Percentiles rank a stretch among this genome's conserved stretches.
Conservation (phyloP, 2,888 invertebrate species). For the Cantharis flavilabris region DNA sequence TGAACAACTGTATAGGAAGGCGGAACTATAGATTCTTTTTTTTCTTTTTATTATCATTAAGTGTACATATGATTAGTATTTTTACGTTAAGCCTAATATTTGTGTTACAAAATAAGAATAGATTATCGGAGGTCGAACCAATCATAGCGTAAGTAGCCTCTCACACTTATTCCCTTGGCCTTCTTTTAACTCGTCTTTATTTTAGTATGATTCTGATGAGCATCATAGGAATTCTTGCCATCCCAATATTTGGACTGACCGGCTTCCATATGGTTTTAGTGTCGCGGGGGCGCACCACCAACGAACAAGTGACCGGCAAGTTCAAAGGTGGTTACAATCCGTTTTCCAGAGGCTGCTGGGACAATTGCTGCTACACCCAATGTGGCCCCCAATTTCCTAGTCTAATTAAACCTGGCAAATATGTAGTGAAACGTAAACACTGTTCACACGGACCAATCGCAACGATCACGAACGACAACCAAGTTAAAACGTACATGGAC, state of each 20-base stretch:
- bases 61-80: slow-evolving; percentile 97
- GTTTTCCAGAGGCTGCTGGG: slow-evolving; percentile 93
- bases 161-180: neutral
- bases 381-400: slow-evolving; percentile 97
- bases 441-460: slow-evolving; percentile 57
- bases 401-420: slow-evolving; percentile 70
- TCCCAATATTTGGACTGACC: slow-evolving; percentile 97
- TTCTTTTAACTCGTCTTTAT: neutral
- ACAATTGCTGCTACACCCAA: slow-evolving; percentile 93
- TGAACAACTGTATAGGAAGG: slow-evolving; percentile 95
- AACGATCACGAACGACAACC: slow-evolving; percentile 70
- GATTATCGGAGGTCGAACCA: slow-evolving; percentile 78
- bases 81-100: slow-evolving; percentile 92
- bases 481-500: slow-evolving; percentile 95
- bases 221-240: slow-evolving; percentile 86
- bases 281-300: slow-evolving; percentile 94
- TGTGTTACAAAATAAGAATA: slow-evolving; percentile 83
- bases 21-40: slow-evolving; percentile 99
- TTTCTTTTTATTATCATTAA: slow-evolving; percentile 95
- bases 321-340: slow-evolving; percentile 99
- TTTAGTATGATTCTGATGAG: slow-evolving; percentile 88
- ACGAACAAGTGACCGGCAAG: slow-evolving; percentile 99
- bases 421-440: slow-evolving; percentile 66
- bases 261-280: slow-evolving; percentile 98
- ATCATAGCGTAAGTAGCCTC: slow-evolving; percentile 73